Evolutionary conservation across 2,888 invertebrate species (phyloP).

Genomic region (Entomobrya multifasciata): DNA sequence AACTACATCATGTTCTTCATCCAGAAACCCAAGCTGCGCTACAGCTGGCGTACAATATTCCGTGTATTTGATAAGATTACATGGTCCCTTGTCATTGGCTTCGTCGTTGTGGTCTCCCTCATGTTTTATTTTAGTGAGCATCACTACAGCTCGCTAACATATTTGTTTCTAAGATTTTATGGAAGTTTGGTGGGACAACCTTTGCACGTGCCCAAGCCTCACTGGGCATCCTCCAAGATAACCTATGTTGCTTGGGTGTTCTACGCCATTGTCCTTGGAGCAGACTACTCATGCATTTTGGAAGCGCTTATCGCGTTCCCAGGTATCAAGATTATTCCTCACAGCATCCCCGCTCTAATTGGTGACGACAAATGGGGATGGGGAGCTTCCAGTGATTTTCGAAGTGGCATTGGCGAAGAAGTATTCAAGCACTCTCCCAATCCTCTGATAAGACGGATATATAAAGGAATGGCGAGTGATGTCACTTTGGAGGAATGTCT

Average conservation of each 20-base stretch:
- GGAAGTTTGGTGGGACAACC: not conserved
- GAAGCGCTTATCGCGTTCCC: conserved; percentile 48
- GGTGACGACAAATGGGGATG: conserved; percentile 10
- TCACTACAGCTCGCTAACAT: not conserved
- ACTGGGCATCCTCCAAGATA: not conserved
- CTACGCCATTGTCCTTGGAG: conserved; percentile 34
- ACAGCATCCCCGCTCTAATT: not conserved
- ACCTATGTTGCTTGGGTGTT: conserved; percentile 34
- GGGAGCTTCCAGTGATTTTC: conserved; percentile 39
- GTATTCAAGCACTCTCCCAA: conserved; percentile 31
- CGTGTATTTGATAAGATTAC: not conserved
- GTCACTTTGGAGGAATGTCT: not conserved
- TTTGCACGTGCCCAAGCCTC: not conserved
- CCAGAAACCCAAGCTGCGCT: not conserved
- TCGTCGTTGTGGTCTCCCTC: not conserved
- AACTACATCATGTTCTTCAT: conserved; percentile 33
- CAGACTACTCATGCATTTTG: conserved; percentile 20
- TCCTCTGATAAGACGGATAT: not conserved
- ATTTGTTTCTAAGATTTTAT: not conserved
- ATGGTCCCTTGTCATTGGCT: not conserved
- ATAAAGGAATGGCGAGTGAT: not conserved
- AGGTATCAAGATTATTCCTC: not conserved
- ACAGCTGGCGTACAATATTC: conserved; percentile 50
- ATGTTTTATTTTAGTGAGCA: not conserved
- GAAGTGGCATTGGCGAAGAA: conserved; percentile 23